Percentiles rank a stretch among this genome's conserved stretches.
These are phyloP conservation scores for Agapostemon virescens DNA, from an alignment of 2,888 invertebrate species.

Conservation along the genomic window DNA sequence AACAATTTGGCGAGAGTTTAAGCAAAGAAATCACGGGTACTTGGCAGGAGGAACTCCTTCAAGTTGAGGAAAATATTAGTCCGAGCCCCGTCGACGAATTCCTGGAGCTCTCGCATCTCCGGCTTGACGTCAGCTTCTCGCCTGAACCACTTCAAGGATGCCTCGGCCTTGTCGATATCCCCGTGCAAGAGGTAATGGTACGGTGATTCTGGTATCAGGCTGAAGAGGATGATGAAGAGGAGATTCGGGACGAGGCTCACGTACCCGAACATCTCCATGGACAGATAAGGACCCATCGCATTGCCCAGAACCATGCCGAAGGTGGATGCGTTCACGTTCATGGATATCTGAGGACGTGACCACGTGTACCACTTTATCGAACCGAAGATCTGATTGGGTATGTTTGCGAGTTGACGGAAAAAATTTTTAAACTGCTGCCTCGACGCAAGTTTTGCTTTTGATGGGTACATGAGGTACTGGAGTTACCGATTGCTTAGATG, in stretches of 20 bases:
- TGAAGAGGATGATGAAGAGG: constrained; percentile 73
- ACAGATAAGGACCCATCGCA: constrained; percentile 76
- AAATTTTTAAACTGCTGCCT: background rate
- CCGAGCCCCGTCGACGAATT: constrained; percentile 73
- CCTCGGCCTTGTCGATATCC: constrained; percentile 72
- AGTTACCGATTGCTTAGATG: background rate
- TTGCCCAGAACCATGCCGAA: constrained; percentile 76
- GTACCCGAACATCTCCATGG: constrained; percentile 74
- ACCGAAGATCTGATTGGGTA: constrained; percentile 25
- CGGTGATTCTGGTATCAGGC: constrained; percentile 78
- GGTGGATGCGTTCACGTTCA: constrained; percentile 73
- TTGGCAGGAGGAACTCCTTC: constrained; percentile 67
- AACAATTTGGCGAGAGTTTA: background rate
- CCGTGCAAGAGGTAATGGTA: constrained; percentile 73
- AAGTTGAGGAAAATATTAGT: constrained; percentile 64
- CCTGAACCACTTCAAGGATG: constrained; percentile 76
- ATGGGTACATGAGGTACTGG: background rate
- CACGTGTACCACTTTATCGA: constrained; percentile 30
- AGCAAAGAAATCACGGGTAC: constrained; percentile 54
- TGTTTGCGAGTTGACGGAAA: constrained; percentile 4
- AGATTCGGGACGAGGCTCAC: constrained; percentile 71
- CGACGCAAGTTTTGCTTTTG: background rate
- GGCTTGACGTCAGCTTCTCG: constrained; percentile 71
- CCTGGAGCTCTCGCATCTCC: constrained; percentile 73
- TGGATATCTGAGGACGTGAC: constrained; percentile 71